Percentiles rank a stretch among this genome's conserved stretches.
Conservation (phyloP, 2,888 invertebrate species). For the Plutella xylostella region DNA sequence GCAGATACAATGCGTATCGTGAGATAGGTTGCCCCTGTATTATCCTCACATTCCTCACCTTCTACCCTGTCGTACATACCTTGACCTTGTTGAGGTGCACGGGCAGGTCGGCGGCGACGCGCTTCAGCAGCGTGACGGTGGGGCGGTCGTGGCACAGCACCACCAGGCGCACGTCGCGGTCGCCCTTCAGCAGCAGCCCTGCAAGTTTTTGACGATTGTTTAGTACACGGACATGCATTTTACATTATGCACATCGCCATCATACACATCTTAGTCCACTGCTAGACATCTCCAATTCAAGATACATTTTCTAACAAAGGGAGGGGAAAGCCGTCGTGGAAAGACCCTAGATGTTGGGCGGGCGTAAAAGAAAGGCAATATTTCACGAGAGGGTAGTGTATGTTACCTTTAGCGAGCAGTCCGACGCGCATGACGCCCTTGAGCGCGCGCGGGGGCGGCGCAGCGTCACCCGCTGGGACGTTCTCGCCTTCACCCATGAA, state of each 20-base stretch:
- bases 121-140: slow-evolving; percentile 86
- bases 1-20: too few relatives aligned
- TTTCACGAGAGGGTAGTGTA: too few relatives aligned
- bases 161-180: slow-evolving; percentile 90
- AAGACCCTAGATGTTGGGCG: too few relatives aligned
- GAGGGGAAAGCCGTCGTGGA: too few relatives aligned
- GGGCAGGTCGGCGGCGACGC: slow-evolving; percentile 88
- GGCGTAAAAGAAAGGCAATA: too few relatives aligned
- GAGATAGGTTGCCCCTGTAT: too few relatives aligned
- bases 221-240: too few relatives aligned
- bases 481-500: slow-evolving; percentile 47
- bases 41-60: too few relatives aligned
- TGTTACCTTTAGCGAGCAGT: slow-evolving; percentile 69
- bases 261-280: too few relatives aligned
- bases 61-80: slow-evolving; percentile 28
- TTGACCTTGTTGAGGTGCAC: slow-evolving; percentile 75
- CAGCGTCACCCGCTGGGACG: slow-evolving; percentile 44
- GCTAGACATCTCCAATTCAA: too few relatives aligned
- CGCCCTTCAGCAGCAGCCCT: slow-evolving; percentile 90
- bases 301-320: too few relatives aligned
- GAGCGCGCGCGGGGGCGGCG: slow-evolving; percentile 77
- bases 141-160: slow-evolving; percentile 96
- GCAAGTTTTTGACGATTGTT: slow-evolving; percentile 55
- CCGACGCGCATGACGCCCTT: slow-evolving; percentile 98
- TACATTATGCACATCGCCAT: too few relatives aligned